These are phyloP conservation scores for Gobio gobio DNA, from an alignment of 2,113 vertebrate genomes.

Conservation along the genomic window DNA sequence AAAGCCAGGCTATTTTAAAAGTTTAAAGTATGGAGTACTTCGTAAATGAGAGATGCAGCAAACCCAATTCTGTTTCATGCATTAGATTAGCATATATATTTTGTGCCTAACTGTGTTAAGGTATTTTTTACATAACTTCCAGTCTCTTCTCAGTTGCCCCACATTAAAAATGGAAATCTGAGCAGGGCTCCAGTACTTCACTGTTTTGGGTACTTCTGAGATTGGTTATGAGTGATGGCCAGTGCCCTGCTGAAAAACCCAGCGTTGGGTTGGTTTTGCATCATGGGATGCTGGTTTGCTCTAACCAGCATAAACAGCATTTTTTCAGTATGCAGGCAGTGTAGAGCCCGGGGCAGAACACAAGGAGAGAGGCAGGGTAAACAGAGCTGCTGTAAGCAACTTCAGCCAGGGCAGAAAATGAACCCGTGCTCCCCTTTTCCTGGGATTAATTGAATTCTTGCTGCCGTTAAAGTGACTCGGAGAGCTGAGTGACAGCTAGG, in stretches of 20 bases:
- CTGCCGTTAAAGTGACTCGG: constrained; percentile 62
- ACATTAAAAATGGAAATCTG: neutral
- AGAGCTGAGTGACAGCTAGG: constrained; percentile 60
- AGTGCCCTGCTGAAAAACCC: too few species aligned
- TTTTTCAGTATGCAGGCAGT: constrained; percentile 44
- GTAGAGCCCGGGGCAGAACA: constrained; percentile 36
- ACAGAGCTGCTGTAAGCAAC: constrained; percentile 52
- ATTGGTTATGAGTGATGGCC: neutral
- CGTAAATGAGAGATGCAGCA: neutral
- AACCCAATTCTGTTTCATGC: neutral
- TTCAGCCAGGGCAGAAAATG: constrained; percentile 53
- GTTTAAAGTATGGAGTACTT: constrained; percentile 2
- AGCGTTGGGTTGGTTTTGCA: too few species aligned
- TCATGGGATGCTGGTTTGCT: too few species aligned
- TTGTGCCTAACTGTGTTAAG: neutral
- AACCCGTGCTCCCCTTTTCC: constrained; percentile 49
- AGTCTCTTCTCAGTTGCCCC: neutral
- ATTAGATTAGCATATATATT: neutral
- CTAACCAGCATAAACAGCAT: too few species aligned
- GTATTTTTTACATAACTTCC: neutral
- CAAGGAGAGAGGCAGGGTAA: constrained; percentile 39
- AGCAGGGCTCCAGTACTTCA: neutral
- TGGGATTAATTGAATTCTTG: constrained; percentile 61
- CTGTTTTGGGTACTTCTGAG: constrained; percentile 53
- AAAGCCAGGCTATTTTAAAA: constrained; percentile 19